Percentiles rank a stretch among this genome's conserved stretches.
phyloP scores from a whole-genome alignment of 2,888 invertebrate genomes.

The Orthosia gracilis region DNA sequence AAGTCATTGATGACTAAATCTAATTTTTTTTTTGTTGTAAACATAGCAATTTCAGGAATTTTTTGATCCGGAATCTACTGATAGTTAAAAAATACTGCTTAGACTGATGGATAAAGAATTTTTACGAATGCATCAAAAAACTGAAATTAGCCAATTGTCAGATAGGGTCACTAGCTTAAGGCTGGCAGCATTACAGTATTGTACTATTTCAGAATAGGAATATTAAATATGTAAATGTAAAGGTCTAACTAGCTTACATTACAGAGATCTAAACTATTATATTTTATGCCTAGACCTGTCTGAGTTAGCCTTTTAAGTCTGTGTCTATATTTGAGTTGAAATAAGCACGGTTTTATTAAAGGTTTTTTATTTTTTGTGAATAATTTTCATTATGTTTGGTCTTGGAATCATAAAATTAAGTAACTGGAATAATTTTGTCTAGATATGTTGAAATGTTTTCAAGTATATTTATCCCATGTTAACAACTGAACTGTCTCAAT shows the following conservation, averaged over 20 bases:
- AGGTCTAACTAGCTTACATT: constrained; percentile 36
- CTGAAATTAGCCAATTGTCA: no score
- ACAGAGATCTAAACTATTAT: constrained; percentile 28
- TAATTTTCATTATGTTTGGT: neutral
- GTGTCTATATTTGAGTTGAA: constrained; percentile 34
- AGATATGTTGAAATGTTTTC: neutral
- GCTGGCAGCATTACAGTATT: constrained; percentile 42
- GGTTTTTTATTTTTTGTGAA: constrained; percentile 16
- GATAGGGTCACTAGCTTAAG: no score
- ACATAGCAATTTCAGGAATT: no score
- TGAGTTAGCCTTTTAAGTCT: constrained; percentile 12
- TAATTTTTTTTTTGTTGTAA: no score
- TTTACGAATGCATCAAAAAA: no score
- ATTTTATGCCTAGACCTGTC: constrained; percentile 27
- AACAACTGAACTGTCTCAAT: neutral
- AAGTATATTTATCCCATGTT: neutral
- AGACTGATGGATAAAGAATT: no score
- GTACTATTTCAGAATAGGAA: constrained; percentile 54
- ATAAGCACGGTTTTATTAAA: constrained; percentile 9
- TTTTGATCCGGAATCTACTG: no score
- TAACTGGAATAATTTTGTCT: neutral
- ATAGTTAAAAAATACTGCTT: no score
- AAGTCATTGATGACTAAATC: no score
- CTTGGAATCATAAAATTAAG: neutral
- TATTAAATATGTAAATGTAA: constrained; percentile 57